phyloP scores from a whole-genome alignment of 2,888 invertebrate genomes.

The Siphlonurus alternatus region DNA sequence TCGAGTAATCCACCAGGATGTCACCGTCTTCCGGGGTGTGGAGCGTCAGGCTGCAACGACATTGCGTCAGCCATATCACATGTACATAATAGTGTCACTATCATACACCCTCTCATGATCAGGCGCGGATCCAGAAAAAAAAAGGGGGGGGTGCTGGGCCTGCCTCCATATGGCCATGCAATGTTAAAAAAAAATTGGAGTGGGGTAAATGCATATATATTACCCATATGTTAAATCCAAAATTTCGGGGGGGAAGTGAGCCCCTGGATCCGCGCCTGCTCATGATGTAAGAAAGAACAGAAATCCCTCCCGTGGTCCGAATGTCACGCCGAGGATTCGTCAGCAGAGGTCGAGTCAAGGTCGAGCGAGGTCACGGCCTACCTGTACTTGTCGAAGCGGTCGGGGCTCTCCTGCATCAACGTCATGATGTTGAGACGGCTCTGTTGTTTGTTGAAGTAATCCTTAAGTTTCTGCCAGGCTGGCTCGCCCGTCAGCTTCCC shows the following conservation, averaged over 20 bases:
- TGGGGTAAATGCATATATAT: too few species aligned
- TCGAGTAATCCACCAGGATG: conserved; percentile 89
- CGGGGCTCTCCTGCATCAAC: conserved; percentile 62
- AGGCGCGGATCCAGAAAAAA: too few species aligned
- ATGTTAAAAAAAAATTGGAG: background rate
- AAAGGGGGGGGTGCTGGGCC: too few species aligned
- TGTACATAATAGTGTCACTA: conserved; percentile 7
- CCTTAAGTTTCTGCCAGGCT: conserved; percentile 56
- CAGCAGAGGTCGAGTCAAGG: conserved; percentile 11
- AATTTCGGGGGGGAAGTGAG: too few species aligned
- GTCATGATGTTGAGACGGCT: conserved; percentile 62
- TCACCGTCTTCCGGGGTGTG: conserved; percentile 74
- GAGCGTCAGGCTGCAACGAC: conserved; percentile 46
- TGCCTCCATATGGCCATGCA: background rate
- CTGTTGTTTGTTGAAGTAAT: conserved; percentile 53
- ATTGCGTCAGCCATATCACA: conserved; percentile 3
- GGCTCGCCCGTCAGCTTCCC: conserved; percentile 43
- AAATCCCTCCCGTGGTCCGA: too few species aligned
- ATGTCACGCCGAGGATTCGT: too few species aligned
- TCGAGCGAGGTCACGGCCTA: conserved; percentile 25
- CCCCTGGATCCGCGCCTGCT: too few species aligned
- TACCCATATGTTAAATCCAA: too few species aligned
- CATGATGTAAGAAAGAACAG: too few species aligned
- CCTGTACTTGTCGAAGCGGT: conserved; percentile 83
- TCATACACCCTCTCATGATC: background rate